Conservation (phyloP, 2,113 vertebrate genomes). For the Sus scrofa region DNA sequence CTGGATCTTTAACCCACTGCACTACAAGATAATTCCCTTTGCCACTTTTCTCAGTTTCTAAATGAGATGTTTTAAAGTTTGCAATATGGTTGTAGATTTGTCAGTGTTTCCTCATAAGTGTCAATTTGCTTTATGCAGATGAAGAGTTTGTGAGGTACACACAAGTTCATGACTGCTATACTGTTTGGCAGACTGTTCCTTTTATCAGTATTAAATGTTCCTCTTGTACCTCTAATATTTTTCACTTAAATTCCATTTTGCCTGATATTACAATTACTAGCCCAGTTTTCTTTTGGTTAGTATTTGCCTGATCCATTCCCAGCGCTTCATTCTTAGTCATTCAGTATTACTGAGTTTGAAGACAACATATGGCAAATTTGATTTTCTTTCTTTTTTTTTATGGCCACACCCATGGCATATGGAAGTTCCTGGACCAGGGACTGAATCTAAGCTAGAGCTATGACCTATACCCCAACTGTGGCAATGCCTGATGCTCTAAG, state of each 20-base stretch:
- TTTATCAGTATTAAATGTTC: background rate
- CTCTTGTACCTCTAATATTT: background rate
- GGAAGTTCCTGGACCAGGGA: no score
- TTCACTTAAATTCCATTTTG: slow-evolving; percentile 31
- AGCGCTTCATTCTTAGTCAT: background rate
- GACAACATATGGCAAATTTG: slow-evolving; percentile 11
- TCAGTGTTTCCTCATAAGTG: background rate
- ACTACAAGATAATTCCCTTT: background rate
- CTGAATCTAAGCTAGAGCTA: no score
- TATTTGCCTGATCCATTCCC: background rate
- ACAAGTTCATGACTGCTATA: background rate
- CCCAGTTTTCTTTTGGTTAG: slow-evolving; percentile 30
- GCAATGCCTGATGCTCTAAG: no score
- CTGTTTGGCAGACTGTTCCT: background rate
- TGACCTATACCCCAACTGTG: no score
- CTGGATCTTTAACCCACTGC: no score
- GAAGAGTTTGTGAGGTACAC: background rate
- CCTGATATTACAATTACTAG: background rate
- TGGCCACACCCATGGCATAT: no score
- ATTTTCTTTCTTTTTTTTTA: background rate
- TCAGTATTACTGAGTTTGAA: slow-evolving; percentile 20
- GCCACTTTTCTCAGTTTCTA: slow-evolving; percentile 10
- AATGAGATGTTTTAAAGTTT: background rate
- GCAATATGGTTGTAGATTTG: background rate
- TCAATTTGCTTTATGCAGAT: background rate